Percentiles rank a stretch among this genome's conserved stretches.
Evolutionary conservation across 2,113 vertebrate species (phyloP).

Genomic region (Ivindomyrus marchei): DNA sequence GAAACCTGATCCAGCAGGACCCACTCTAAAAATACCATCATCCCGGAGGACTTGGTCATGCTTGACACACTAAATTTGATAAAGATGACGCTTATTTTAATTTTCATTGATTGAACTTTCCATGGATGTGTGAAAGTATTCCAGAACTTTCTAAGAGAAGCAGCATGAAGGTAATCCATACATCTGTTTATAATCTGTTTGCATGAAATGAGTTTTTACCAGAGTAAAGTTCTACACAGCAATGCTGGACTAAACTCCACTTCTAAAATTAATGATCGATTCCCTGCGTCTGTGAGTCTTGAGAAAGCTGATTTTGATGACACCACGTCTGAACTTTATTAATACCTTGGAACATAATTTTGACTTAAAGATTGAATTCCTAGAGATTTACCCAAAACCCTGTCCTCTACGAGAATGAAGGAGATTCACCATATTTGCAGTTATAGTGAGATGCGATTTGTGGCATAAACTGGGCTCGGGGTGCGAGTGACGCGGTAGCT

Average conservation of each 20-base stretch:
- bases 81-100: slow-evolving; percentile 40
- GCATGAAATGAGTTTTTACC: not conserved
- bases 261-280: not conserved
- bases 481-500: not conserved
- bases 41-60: slow-evolving; percentile 41
- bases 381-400: not conserved
- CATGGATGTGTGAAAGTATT: slow-evolving; percentile 37
- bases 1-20: slow-evolving; percentile 64
- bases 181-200: not conserved
- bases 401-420: not conserved
- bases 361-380: not conserved
- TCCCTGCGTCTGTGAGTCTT: not conserved
- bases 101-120: slow-evolving; percentile 35
- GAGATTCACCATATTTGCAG: not conserved
- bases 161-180: slow-evolving; percentile 39
- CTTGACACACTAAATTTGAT: slow-evolving; percentile 43
- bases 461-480: not conserved
- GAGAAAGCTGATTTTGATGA: not conserved
- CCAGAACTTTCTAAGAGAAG: slow-evolving; percentile 30
- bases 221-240: not conserved
- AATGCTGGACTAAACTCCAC: too few species aligned
- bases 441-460: not conserved
- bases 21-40: slow-evolving; percentile 66
- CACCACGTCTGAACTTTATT: not conserved
- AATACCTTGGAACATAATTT: not conserved